Evolutionary conservation across 2,797 vertebrate genomes (phyloP).

Genomic region (Silurus lanzhouensis): DNA sequence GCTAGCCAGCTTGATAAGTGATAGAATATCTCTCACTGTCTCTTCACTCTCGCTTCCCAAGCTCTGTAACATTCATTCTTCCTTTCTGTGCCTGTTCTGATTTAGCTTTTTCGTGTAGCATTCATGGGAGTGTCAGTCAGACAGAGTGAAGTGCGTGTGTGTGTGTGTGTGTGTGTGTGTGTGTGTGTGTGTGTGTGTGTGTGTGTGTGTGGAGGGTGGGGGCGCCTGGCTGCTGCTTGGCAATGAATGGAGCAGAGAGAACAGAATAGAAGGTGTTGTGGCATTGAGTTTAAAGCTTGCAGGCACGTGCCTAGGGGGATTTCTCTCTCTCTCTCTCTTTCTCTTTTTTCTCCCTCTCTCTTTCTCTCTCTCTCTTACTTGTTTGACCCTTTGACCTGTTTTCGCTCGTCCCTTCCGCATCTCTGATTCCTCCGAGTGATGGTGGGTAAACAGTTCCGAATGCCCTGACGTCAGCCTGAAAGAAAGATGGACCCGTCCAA

Average conservation of each 20-base stretch:
- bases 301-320: not conserved
- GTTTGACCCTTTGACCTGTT: slow-evolving; percentile 25
- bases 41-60: not conserved
- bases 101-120: slow-evolving; percentile 20
- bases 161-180: slow-evolving; percentile 18
- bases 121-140: slow-evolving; percentile 44
- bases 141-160: slow-evolving; percentile 4
- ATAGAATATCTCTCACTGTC: slow-evolving; percentile 32
- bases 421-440: slow-evolving; percentile 4
- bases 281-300: slow-evolving; percentile 39
- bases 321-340: slow-evolving; percentile 14
- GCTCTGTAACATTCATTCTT: not conserved
- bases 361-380: slow-evolving; percentile 5
- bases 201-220: not conserved
- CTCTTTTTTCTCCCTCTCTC: slow-evolving; percentile 1
- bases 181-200: slow-evolving; percentile 23
- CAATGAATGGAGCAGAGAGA: slow-evolving; percentile 39
- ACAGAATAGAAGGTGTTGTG: slow-evolving; percentile 34
- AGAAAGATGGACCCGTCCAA: slow-evolving; percentile 49
- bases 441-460: slow-evolving; percentile 50
- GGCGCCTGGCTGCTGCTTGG: slow-evolving; percentile 2
- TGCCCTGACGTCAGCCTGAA: slow-evolving; percentile 33
- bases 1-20: slow-evolving; percentile 40
- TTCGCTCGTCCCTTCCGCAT: not conserved
- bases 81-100: slow-evolving; percentile 19